Base-by-base conservation (phyloP, 1,140 invertebrate genomes). In the Brachionus koreanus region DNA sequence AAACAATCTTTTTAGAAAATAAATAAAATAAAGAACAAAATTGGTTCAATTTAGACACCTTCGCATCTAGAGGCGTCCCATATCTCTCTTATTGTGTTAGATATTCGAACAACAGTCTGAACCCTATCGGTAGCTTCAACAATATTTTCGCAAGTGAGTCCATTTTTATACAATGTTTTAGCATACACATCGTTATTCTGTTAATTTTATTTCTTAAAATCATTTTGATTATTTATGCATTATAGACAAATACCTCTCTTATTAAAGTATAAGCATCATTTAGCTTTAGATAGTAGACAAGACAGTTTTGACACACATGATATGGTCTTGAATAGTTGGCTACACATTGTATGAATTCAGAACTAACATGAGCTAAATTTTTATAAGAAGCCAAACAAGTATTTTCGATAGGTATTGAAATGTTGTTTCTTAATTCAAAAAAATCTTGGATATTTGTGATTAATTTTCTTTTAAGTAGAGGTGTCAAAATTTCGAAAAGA, bases 51-150 rank as follows among this genome's bases (percentile, higher is more conserved):
- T 61, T 49, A 39, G 29, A 77, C 23, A 77, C 74, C 74, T 77
- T 57, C 46, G 9, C 76, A 79, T 23, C 39, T 57, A 3, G 76
- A 57, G n/a, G 46, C 39, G 9, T 33, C 16, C 76, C 76, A 79
- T 33, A 79, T 79, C n/a, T 79, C 76, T 19, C 35, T 79, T 16
- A 79, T 79, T 16, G 76, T 79, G 23, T 61, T 79, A 39, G 61
- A 79, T 13, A 79, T 65, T 35, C 39, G n/a, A 42, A 79, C 76
- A 12, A 65, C 61, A 33, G 76, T 79, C 33, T 79, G 76, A 4
- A 79, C 76, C 35, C 76, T 35, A 6, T 79, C 76, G 9, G 76
- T 61, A 42, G 76, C 76, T 61, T 79, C 25, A 13, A 79, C 61
- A 33, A 77, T 77, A 37, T 77, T 77, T 10, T 57, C 37, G 16